Conservation (phyloP, 2,797 vertebrate genomes). For the Forpus xanthops region DNA sequence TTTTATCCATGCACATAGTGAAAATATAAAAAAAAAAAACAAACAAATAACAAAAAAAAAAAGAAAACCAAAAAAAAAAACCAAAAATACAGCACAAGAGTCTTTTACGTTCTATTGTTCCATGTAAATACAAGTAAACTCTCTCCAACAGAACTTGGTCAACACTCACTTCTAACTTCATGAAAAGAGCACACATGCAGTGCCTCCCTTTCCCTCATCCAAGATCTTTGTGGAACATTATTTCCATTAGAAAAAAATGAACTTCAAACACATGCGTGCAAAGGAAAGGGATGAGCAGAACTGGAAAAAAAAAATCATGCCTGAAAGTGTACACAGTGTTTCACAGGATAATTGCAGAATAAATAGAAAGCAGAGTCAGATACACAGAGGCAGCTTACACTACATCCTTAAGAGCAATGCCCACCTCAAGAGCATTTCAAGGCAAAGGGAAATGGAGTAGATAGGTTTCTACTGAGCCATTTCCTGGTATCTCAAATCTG, state of each 20-base stretch:
- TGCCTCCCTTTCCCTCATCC: not conserved
- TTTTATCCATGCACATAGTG: not conserved
- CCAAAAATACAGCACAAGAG: not conserved
- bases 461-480: not conserved
- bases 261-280: not conserved
- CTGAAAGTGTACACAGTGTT: not conserved
- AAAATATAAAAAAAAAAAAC: not conserved
- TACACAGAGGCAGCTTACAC: not conserved
- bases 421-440: not conserved
- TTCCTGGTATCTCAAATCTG: not conserved
- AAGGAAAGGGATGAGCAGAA: not conserved
- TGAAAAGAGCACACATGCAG: not conserved
- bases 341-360: conserved; percentile 19
- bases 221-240: not conserved
- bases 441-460: not conserved
- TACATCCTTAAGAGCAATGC: not conserved
- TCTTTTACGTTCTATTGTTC: not conserved
- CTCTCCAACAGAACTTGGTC: not conserved
- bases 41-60: too few relatives aligned
- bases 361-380: conserved; percentile 25
- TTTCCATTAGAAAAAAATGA: not conserved
- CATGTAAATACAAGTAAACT: not conserved
- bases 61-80: too few relatives aligned
- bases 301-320: not conserved
- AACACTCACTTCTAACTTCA: not conserved